phyloP scores from a whole-genome alignment of 2,888 invertebrate species.

The Syritta pipiens region DNA sequence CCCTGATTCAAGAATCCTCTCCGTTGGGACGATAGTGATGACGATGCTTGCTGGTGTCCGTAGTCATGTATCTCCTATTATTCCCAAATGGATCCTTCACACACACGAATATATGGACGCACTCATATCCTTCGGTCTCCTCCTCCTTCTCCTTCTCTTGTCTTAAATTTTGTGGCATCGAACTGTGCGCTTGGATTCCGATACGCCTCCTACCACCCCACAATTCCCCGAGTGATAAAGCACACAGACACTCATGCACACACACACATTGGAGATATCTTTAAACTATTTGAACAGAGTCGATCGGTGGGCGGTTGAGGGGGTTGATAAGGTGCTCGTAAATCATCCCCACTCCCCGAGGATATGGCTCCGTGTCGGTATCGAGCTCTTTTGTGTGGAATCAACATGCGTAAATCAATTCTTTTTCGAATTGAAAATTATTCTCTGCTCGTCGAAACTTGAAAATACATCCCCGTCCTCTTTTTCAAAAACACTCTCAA shows the following conservation, averaged over 20 bases:
- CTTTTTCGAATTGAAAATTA: not conserved
- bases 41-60: slow-evolving; percentile 1
- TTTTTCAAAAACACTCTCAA: too few relatives aligned
- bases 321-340: slow-evolving; percentile 32
- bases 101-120: too few relatives aligned
- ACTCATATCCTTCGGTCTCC: not conserved
- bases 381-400: not conserved
- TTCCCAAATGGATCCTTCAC: slow-evolving; percentile 35
- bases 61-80: slow-evolving; percentile 19
- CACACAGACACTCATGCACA: slow-evolving; percentile 28
- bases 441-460: not conserved
- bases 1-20: slow-evolving; percentile 40
- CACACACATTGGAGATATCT: too few relatives aligned
- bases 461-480: not conserved
- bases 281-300: slow-evolving; percentile 41
- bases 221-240: slow-evolving; percentile 25
- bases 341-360: slow-evolving; percentile 28
- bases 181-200: slow-evolving; percentile 14
- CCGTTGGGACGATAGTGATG: slow-evolving; percentile 9
- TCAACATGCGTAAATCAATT: slow-evolving; percentile 20
- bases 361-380: slow-evolving; percentile 26
- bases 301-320: too few relatives aligned
- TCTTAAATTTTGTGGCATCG: slow-evolving; percentile 40
- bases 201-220: too few relatives aligned
- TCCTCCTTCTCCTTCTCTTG: slow-evolving; percentile 1